Conservation (phyloP, 1,140 invertebrate species). For the Hypothenemus hampei region DNA sequence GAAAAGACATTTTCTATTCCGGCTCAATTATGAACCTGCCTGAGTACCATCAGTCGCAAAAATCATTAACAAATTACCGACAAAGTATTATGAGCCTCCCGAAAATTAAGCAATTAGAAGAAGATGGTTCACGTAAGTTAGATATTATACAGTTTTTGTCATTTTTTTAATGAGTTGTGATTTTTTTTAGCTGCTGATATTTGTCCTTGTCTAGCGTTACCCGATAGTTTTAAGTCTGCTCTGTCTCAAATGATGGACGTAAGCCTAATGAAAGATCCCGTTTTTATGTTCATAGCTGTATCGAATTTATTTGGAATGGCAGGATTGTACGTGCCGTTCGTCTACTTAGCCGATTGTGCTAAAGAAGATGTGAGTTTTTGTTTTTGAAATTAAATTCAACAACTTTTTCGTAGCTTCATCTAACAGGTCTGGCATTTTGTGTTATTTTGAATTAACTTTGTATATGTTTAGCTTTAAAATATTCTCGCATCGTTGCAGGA, state of each 20-base stretch:
- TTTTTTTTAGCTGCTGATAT: slow-evolving; percentile 56
- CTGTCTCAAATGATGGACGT: slow-evolving; percentile 92
- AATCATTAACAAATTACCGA: slow-evolving; percentile 82
- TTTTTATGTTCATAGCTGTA: slow-evolving; percentile 88
- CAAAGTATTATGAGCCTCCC: slow-evolving; percentile 54
- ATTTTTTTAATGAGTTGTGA: not conserved
- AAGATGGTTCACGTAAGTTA: slow-evolving; percentile 62
- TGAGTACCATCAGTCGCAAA: slow-evolving; percentile 89
- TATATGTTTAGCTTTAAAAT: no score
- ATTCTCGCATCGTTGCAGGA: slow-evolving; percentile 52
- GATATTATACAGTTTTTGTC: slow-evolving; percentile 1
- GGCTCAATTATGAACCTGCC: slow-evolving; percentile 88
- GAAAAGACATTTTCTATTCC: slow-evolving; percentile 98
- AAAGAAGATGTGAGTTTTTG: slow-evolving; percentile 56
- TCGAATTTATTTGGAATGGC: slow-evolving; percentile 94
- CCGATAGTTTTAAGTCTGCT: slow-evolving; percentile 75
- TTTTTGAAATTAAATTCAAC: not conserved
- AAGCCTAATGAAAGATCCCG: slow-evolving; percentile 81
- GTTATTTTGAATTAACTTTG: no score
- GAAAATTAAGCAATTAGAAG: slow-evolving; percentile 43
- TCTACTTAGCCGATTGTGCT: slow-evolving; percentile 85
- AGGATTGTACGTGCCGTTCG: slow-evolving; percentile 92
- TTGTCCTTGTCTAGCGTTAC: slow-evolving; percentile 73
- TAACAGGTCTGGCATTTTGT: no score
- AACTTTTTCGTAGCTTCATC: no score